Percentiles rank a stretch among this genome's conserved stretches.
phyloP scores from a whole-genome alignment of 2,888 invertebrate genomes.

The Xanthorhoe spadicearia region DNA sequence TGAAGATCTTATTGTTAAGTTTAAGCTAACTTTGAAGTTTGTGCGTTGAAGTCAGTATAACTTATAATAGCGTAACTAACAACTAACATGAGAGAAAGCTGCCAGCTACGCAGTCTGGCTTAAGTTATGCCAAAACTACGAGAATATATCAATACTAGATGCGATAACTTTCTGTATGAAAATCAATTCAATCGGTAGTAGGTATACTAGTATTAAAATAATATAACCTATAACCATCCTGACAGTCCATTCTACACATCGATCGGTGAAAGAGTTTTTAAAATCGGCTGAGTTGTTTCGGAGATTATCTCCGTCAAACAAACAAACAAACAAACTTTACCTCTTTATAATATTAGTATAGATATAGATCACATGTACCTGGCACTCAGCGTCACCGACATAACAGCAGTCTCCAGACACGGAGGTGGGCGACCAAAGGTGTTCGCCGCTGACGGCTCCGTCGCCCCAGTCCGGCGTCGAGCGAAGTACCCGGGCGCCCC shows the following conservation, averaged over 20 bases:
- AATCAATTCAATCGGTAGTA: not conserved
- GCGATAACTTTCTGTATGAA: not conserved
- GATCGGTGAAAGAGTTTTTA: too few species aligned
- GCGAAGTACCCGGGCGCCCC: slow-evolving; percentile 85
- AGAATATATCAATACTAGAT: not conserved
- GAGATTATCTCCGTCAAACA: too few species aligned
- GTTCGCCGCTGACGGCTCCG: slow-evolving; percentile 94
- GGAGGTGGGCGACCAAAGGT: slow-evolving; percentile 96
- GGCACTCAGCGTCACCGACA: slow-evolving; percentile 94
- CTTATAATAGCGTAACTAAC: slow-evolving; percentile 1
- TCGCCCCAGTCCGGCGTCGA: slow-evolving; percentile 96
- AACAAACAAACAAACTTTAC: too few species aligned
- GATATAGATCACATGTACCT: too few species aligned
- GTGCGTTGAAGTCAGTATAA: not conserved
- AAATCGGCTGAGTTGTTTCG: too few species aligned
- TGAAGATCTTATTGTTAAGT: slow-evolving; percentile 6
- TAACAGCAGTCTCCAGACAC: slow-evolving; percentile 98
- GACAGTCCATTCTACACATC: too few species aligned
- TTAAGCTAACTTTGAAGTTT: slow-evolving; percentile 9
- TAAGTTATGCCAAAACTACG: not conserved
- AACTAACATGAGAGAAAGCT: slow-evolving; percentile 9
- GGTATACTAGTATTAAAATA: too few species aligned
- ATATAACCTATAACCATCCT: too few species aligned
- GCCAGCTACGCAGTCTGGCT: slow-evolving; percentile 1
- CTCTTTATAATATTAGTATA: too few species aligned